Base-by-base conservation (phyloP, 1,140 invertebrate genomes). In the Bombus pyrosoma region DNA sequence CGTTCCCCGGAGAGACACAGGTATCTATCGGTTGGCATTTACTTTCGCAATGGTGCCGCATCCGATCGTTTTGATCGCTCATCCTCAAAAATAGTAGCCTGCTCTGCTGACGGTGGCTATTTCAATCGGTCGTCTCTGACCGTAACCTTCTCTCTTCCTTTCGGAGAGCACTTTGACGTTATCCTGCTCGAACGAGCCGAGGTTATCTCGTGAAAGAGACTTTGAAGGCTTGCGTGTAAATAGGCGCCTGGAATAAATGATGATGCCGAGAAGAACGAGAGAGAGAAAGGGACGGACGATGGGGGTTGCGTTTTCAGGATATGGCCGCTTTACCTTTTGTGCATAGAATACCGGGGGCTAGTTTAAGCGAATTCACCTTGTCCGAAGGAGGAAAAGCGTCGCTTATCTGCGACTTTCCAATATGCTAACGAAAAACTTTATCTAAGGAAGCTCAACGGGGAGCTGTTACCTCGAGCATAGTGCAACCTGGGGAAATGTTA, bases 171-270 rank as follows among this genome's bases (percentile, higher is more conserved):
- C 91, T 93, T 93, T 92, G 91, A 92, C 92, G 92, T 93, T 94
- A 94, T 93, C 93, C 89, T 87, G 87, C 74, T 88, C 85, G 81
- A 87, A 47, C 83, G 87, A 86, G 87, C 89, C 83, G 83, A 84
- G 89, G 91, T 93, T 93, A 93, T 93, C 91, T 94, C 86, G 89
- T 91, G 89, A 87, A 92, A 89, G 89, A 86, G 86, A 90, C 92
- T 93, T 93, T 93, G 92, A 94, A 93, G 90, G 81, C 86, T 91
- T 83, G 86, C 87, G 93, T 88, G 92, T 92, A 94, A 94, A 93
- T 93, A 93, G 92, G 89, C 91, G 90, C 83, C 87, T 89, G 90
- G 92, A 93, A 94, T 94, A 93, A 93, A 93, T 91, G 91, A 94
- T 92, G 92, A 89, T 84, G 91, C 84, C 41, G 86, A 78, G 28